Evolutionary conservation across 1,140 invertebrate genomes (phyloP).

Genomic region (Drosophila pandora): DNA sequence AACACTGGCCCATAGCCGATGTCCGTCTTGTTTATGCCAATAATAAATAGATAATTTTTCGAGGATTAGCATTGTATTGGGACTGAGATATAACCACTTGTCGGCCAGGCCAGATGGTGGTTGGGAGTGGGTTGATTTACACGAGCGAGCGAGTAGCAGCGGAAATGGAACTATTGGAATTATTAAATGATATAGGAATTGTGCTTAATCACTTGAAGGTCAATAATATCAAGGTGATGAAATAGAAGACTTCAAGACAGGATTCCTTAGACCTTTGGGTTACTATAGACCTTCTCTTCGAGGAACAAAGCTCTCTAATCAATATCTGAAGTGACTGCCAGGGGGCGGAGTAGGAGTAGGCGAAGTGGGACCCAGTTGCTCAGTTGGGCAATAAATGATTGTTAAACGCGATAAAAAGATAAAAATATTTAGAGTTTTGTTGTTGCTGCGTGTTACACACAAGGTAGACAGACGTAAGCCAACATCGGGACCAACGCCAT

Average conservation of each 20-base stretch:
- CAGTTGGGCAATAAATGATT: conserved; percentile 81
- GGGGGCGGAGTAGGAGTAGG: conserved; percentile 19
- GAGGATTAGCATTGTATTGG: conserved; percentile 58
- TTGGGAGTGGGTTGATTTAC: conserved; percentile 41
- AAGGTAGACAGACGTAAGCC: conserved; percentile 28
- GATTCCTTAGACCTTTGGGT: neutral
- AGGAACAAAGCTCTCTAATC: conserved; percentile 52
- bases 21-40: conserved; percentile 66
- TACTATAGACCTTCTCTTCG: neutral
- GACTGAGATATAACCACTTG: conserved; percentile 35
- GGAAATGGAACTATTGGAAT: conserved; percentile 1
- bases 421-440: conserved; percentile 76
- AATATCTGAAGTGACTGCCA: conserved; percentile 69
- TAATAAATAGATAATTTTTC: conserved; percentile 76
- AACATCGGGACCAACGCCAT: conserved; percentile 44
- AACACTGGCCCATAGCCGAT: conserved; percentile 32
- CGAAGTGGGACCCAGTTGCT: conserved; percentile 49
- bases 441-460: conserved; percentile 72
- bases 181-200: too few species aligned
- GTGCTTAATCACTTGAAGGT: neutral
- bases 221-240: too few species aligned
- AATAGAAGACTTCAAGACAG: too few species aligned
- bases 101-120: conserved; percentile 5
- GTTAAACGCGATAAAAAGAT: conserved; percentile 82
- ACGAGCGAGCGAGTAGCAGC: conserved; percentile 15